Evolutionary conservation across 64 coral and sea anemone species (phyloP).

Genomic region (Pocillopora damicornis): DNA sequence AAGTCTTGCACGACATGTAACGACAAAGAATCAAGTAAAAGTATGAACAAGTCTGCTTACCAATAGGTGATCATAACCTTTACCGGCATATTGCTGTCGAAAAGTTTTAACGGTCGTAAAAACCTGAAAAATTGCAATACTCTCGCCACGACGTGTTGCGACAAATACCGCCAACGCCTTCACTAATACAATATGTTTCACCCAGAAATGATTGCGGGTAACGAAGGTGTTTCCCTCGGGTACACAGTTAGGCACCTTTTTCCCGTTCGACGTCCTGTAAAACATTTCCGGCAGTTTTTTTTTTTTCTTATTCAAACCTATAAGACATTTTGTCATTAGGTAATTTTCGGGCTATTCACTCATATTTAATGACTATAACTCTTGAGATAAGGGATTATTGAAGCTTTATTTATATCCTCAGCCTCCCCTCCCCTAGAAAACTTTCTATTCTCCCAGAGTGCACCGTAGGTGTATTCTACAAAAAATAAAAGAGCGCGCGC

Average conservation of each 20-base stretch:
- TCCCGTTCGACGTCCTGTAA: no score
- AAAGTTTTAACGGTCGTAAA: slow-evolving; percentile 5
- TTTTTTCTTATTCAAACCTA: no score
- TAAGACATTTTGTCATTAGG: not conserved
- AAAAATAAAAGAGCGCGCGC: slow-evolving; percentile 21
- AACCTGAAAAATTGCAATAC: not conserved
- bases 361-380: not conserved
- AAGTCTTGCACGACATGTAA: no score
- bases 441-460: slow-evolving; percentile 1
- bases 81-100: slow-evolving; percentile 42
- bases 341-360: not conserved
- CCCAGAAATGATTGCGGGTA: no score
- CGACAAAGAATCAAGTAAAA: not conserved
- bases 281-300: no score
- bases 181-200: no score
- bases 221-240: no score
- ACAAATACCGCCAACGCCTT: not conserved
- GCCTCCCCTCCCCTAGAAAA: not conserved
- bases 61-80: slow-evolving; percentile 48
- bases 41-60: slow-evolving; percentile 15
- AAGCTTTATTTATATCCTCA: not conserved
- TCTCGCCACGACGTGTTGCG: not conserved
- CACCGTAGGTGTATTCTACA: not conserved
- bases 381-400: not conserved
- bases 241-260: not conserved